Percentiles rank a stretch among this genome's conserved stretches.
Evolutionary conservation across 2,888 invertebrate genomes (phyloP).

Genomic region (Pammene fasciana): DNA sequence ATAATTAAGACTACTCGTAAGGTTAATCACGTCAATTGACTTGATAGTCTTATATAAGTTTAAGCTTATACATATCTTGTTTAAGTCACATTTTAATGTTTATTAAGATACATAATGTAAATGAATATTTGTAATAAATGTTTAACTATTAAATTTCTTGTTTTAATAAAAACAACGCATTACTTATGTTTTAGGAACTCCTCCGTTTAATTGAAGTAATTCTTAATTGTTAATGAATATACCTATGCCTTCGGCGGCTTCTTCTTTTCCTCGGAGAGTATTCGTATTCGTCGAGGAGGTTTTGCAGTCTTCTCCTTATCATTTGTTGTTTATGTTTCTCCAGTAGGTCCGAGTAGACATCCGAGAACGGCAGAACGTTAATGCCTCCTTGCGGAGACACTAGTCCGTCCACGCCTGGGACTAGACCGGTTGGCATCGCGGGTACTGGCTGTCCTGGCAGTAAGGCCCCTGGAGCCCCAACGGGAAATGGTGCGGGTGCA

Average conservation of each 20-base stretch:
- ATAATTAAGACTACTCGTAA: conserved; percentile 48
- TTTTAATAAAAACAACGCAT: background rate
- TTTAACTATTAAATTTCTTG: background rate
- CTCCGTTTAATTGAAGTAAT: too few species aligned
- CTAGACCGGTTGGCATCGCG: conserved; percentile 52
- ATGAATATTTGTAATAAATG: background rate
- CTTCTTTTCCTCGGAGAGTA: conserved; percentile 43
- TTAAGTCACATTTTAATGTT: conserved; percentile 10
- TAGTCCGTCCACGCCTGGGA: conserved; percentile 67
- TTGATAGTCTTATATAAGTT: conserved; percentile 23
- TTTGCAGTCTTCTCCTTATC: conserved; percentile 58
- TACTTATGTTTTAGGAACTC: too few species aligned
- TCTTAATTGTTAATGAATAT: background rate
- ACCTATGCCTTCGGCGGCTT: conserved; percentile 20
- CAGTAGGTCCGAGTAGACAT: conserved; percentile 66
- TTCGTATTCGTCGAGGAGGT: conserved; percentile 55
- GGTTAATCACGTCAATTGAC: conserved; percentile 31
- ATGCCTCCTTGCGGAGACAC: conserved; percentile 68
- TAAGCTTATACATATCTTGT: conserved; percentile 9
- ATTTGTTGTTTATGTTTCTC: conserved; percentile 66
- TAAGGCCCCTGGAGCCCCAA: conserved; percentile 31
- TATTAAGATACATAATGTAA: background rate
- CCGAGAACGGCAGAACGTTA: conserved; percentile 73
- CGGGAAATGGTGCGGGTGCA: background rate
- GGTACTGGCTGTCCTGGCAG: conserved; percentile 46